phyloP scores from a whole-genome alignment of 2,113 vertebrate species.

The Actenoides lindsayi region DNA sequence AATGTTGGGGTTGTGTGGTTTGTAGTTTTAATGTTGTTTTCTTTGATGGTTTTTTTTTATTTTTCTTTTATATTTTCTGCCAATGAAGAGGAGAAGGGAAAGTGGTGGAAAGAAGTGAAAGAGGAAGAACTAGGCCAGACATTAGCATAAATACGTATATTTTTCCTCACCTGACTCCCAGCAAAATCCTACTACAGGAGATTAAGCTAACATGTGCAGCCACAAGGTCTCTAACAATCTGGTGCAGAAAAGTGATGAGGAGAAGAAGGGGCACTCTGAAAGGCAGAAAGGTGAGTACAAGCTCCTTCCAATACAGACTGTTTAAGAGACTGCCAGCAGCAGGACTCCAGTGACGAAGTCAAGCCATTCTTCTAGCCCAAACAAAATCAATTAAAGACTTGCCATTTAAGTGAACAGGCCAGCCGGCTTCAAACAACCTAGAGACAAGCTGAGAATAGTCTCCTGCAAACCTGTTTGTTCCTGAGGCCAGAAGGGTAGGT shows the following conservation, averaged over 20 bases:
- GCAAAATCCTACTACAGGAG: not conserved
- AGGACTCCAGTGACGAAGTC: not conserved
- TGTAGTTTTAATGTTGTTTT: not conserved
- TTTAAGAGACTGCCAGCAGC: not conserved
- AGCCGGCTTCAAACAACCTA: not conserved
- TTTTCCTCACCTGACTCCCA: not conserved
- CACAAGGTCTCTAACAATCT: not conserved
- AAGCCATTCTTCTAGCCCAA: not conserved
- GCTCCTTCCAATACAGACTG: not conserved
- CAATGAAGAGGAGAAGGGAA: not conserved
- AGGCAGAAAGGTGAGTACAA: not conserved
- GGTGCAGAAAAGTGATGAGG: not conserved
- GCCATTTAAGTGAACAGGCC: not conserved
- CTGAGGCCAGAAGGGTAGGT: not conserved
- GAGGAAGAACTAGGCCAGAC: not conserved
- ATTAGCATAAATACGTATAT: not conserved
- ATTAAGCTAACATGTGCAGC: not conserved
- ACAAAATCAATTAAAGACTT: not conserved
- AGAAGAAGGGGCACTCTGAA: not conserved
- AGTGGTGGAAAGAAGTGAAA: not conserved
- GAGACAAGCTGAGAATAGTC: not conserved
- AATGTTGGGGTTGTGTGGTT: not conserved
- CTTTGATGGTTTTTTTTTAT: not conserved
- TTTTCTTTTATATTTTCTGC: not conserved
- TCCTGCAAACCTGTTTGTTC: not conserved